Conservation (phyloP, 2,113 vertebrate species). For the Rhombomys opimus region DNA sequence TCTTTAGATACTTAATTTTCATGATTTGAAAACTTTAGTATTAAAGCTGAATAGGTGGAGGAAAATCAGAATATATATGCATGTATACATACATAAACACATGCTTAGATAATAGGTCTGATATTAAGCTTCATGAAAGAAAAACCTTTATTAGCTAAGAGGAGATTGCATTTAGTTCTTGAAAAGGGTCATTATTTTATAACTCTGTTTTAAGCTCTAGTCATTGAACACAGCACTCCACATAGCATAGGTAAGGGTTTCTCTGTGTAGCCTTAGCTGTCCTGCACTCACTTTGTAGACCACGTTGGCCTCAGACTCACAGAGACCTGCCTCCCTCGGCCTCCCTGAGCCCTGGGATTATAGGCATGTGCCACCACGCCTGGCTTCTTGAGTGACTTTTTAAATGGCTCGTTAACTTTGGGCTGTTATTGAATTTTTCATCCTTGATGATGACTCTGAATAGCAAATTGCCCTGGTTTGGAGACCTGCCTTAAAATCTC, state of each 20-base stretch:
- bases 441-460: not conserved
- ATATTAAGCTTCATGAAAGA: not conserved
- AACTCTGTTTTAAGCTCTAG: not conserved
- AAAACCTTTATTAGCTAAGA: not conserved
- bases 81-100: not conserved
- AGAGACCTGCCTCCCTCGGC: too few species aligned
- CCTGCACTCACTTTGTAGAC: too few species aligned
- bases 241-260: not conserved
- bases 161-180: not conserved
- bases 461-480: not conserved
- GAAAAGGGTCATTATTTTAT: not conserved
- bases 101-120: not conserved
- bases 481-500: not conserved
- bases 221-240: not conserved
- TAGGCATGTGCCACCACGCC: too few species aligned
- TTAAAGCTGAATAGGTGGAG: not conserved
- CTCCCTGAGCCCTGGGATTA: too few species aligned
- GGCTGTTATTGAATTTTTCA: not conserved
- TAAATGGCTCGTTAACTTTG: not conserved
- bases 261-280: too few species aligned
- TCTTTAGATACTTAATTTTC: not conserved
- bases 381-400: too few species aligned
- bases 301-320: too few species aligned
- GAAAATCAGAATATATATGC: not conserved
- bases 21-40: not conserved